Conservation (phyloP, 2,888 invertebrate species). For the Galerucella nymphaeae region DNA sequence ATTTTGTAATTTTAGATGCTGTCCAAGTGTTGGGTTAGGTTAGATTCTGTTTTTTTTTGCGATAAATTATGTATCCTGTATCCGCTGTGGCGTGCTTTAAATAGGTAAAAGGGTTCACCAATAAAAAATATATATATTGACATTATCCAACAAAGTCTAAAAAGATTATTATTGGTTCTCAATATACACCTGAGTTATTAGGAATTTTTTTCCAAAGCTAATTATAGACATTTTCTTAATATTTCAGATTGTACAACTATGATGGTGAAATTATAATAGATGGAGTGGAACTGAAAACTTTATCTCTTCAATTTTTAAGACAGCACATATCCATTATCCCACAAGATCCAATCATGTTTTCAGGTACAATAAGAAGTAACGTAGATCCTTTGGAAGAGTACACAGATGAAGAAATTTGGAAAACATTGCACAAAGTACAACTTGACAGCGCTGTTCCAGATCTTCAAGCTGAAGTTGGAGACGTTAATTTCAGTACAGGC, state of each 20-base stretch:
- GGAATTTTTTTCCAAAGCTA: too few species aligned
- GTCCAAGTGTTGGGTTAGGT: too few species aligned
- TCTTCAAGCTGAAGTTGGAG: constrained; percentile 49
- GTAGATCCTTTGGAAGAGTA: constrained; percentile 54
- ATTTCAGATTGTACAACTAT: constrained; percentile 71
- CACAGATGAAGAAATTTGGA: constrained; percentile 56
- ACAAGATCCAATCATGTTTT: constrained; percentile 67
- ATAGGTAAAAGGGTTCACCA: too few species aligned
- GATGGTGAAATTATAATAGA: constrained; percentile 76
- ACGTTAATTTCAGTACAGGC: constrained; percentile 56
- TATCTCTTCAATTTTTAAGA: constrained; percentile 67
- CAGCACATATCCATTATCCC: constrained; percentile 67
- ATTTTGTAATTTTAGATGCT: too few species aligned
- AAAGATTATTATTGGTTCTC: too few species aligned
- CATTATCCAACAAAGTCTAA: too few species aligned
- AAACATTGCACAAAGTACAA: constrained; percentile 60
- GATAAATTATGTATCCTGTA: too few species aligned
- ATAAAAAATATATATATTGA: too few species aligned
- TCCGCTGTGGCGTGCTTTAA: too few species aligned
- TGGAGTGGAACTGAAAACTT: constrained; percentile 53
- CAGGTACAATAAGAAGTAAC: constrained; percentile 68
- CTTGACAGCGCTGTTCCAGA: constrained; percentile 58
- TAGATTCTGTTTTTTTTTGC: too few species aligned
- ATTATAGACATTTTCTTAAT: neutral
- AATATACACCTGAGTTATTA: too few species aligned